Conservation (phyloP, 92 coral and sea anemone genomes). For the Phymanthus crucifer region DNA sequence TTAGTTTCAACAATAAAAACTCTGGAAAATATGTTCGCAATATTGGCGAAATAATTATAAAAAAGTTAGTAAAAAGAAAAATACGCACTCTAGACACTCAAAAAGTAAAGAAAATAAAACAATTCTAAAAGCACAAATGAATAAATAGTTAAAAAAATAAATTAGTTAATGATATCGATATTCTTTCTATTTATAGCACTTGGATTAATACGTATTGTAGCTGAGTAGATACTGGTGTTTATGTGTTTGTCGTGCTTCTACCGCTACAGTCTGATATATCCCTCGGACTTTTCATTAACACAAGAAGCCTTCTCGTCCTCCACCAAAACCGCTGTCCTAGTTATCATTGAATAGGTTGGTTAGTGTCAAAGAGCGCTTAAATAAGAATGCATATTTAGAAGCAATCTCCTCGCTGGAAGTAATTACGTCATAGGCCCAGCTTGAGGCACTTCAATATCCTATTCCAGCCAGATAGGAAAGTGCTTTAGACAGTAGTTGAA, state of each 20-base stretch:
- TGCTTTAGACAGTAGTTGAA: slow-evolving; percentile 4
- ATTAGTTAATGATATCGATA: background rate
- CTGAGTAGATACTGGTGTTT: no score
- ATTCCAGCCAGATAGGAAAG: slow-evolving; percentile 16
- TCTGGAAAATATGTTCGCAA: no score
- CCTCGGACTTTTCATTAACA: background rate
- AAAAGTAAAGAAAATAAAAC: background rate
- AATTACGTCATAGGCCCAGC: slow-evolving; percentile 28
- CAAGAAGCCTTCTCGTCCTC: background rate
- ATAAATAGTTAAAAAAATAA: background rate
- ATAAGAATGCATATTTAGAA: slow-evolving; percentile 7
- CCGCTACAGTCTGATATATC: background rate
- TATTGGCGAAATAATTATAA: no score
- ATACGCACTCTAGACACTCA: background rate
- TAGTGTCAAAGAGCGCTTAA: background rate
- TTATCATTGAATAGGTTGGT: background rate
- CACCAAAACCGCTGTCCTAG: background rate
- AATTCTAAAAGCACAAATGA: background rate
- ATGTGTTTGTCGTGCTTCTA: background rate
- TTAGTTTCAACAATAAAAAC: no score
- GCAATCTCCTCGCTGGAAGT: background rate
- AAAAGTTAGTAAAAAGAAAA: background rate
- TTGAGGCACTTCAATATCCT: background rate
- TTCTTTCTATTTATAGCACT: background rate
- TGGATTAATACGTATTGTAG: background rate